A percentile compares a stretch with the other conserved stretches of the same genome.
Evolutionary conservation across 1,140 invertebrate species (phyloP).

Genomic region (Euschistus heros): DNA sequence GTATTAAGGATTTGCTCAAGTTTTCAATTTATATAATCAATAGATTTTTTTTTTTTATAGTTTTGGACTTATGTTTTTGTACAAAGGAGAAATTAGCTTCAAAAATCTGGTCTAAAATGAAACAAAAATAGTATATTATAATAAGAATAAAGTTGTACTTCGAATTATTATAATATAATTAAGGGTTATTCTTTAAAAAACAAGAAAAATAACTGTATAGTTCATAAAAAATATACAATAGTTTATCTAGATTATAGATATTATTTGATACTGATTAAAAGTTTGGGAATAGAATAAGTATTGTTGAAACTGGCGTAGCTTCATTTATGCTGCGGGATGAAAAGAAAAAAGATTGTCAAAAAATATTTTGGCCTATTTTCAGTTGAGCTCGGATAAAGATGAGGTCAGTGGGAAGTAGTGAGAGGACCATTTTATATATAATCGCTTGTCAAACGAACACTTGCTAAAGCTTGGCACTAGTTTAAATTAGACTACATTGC

Average conservation of each 20-base stretch:
- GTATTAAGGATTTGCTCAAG: too few species aligned
- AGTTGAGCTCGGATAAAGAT: constrained; percentile 78
- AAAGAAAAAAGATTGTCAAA: background rate
- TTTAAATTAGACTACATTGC: background rate
- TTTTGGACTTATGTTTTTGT: too few species aligned
- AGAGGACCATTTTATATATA: constrained; percentile 15
- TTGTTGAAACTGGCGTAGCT: constrained; percentile 27
- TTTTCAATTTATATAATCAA: too few species aligned
- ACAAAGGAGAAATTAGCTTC: too few species aligned
- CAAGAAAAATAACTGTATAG: too few species aligned
- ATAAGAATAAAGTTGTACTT: too few species aligned
- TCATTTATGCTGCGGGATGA: constrained; percentile 25
- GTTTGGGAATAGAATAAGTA: constrained; percentile 16
- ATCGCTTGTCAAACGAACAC: constrained; percentile 16
- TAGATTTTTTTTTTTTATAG: too few species aligned
- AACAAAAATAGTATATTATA: too few species aligned
- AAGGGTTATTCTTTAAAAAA: too few species aligned
- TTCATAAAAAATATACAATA: background rate
- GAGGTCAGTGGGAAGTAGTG: constrained; percentile 51
- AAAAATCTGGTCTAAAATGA: too few species aligned
- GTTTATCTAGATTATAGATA: constrained; percentile 16
- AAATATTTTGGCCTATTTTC: constrained; percentile 33
- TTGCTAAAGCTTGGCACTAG: constrained; percentile 23
- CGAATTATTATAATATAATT: too few species aligned
- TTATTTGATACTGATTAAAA: background rate